Conservation (phyloP, 2,113 vertebrate genomes). For the Saguinus midas region DNA sequence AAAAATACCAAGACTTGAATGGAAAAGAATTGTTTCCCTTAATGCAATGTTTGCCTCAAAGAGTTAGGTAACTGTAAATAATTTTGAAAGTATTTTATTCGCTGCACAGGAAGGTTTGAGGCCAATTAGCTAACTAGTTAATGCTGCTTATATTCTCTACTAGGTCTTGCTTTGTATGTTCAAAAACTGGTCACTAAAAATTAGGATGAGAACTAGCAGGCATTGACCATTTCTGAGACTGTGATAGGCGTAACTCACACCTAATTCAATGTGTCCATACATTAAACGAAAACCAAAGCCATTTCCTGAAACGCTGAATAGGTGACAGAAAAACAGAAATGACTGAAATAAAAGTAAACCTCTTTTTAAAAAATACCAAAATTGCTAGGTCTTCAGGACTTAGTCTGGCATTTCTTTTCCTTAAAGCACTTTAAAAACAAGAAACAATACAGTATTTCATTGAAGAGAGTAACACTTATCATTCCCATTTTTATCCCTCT, state of each 20-base stretch:
- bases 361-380: neutral
- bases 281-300: neutral
- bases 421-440: constrained; percentile 41
- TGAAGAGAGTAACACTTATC: neutral
- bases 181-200: neutral
- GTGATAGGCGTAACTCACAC: neutral
- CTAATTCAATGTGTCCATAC: neutral
- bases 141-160: neutral
- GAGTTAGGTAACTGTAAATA: neutral
- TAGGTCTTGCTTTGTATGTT: neutral
- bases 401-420: neutral
- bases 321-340: neutral
- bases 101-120: neutral
- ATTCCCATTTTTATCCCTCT: neutral
- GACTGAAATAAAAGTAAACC: neutral
- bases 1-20: neutral
- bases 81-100: neutral
- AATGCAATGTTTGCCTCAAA: neutral
- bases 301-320: neutral
- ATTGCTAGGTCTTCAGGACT: neutral
- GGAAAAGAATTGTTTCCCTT: neutral
- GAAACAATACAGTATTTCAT: neutral
- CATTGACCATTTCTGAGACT: neutral
- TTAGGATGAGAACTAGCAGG: neutral
- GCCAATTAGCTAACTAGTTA: neutral